Percentiles rank a stretch among this genome's conserved stretches.
These are phyloP conservation scores for Mus spicilegus DNA, from an alignment of 2,113 vertebrate genomes.

Conservation along the genomic window DNA sequence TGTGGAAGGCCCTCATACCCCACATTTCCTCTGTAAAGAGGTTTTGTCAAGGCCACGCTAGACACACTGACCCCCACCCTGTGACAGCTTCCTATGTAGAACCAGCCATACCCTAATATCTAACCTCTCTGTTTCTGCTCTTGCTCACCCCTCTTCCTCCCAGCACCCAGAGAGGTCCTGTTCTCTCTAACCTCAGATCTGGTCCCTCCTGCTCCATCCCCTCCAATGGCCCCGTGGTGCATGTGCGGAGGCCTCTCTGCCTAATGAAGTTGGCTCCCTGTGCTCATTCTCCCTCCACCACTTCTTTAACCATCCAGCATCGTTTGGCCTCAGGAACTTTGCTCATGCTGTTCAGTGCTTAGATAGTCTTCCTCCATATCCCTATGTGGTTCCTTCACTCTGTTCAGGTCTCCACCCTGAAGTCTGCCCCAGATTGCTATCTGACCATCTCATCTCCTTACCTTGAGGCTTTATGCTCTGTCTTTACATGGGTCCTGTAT, in stretches of 20 bases:
- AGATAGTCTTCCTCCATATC: neutral
- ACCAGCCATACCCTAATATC: neutral
- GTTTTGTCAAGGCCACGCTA: neutral
- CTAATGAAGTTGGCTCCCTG: neutral
- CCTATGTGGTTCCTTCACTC: neutral
- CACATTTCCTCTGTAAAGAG: neutral
- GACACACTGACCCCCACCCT: neutral
- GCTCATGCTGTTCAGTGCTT: neutral
- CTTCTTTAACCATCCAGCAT: neutral
- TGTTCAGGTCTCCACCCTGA: neutral
- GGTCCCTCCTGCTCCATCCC: neutral
- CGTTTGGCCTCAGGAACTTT: neutral
- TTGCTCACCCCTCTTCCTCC: too few relatives aligned
- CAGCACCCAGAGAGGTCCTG: neutral
- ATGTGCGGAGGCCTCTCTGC: neutral
- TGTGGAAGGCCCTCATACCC: too few relatives aligned
- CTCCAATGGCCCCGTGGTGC: neutral
- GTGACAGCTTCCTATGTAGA: neutral
- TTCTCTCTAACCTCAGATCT: neutral
- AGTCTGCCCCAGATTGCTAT: neutral
- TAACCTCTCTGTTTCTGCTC: neutral
- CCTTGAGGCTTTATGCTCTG: neutral
- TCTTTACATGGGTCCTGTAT: neutral
- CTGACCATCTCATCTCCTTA: neutral
- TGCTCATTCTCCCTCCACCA: neutral